Evolutionary conservation across 2,888 invertebrate genomes (phyloP), one percentile per base, ranked within the genome.

Genomic region (Acrobasis suavella): DNA sequence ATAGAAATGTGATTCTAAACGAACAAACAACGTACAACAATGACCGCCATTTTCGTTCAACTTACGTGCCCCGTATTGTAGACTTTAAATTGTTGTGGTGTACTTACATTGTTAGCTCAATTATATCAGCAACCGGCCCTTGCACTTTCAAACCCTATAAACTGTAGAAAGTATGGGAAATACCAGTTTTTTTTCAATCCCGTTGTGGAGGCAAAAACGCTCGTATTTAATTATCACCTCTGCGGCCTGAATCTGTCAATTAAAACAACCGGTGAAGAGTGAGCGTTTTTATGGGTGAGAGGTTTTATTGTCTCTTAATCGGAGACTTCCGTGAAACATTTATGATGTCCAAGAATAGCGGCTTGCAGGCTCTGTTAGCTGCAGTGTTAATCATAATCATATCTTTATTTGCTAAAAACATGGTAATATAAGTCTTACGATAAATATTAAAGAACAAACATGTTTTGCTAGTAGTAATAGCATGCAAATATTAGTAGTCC

Each of bases 161-260:
- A 17, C 38, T 39, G 56, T 17, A 56, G 56, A 56, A 56, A 56
- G 56, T 56, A 9, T 56, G 56, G 17, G 56, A 56, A 42, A 56
- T 56, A 55, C 55, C 55, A 55, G 55, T 55, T 55, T 55, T 55
- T 55, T 12, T 55, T 12, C 10, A 55, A 56, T 56, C 42, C 56
- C 56, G 46, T 56, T 37, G 42, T 42, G n/a, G 17, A 0, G n/a
- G 56, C 56, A 56, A 56, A 56, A 56, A 56, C 42, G 9, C 12
- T 22, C 17, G 17, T 15, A 46, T 42, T 10, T 56, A 56, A 56
- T 56, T 56, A 56, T 56, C 56, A 56, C 56, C 42, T 56, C 42
- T 1, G 42, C 17, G 56, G n/a, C 56, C 56, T 42, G 46, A 46
- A 56, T 56, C 16, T 42, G 56, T 56, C 56, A 56, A 56, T 56